These are phyloP conservation scores for Hypotaenidia philippensis DNA, from an alignment of 2,797 vertebrate genomes.

Conservation along the genomic window DNA sequence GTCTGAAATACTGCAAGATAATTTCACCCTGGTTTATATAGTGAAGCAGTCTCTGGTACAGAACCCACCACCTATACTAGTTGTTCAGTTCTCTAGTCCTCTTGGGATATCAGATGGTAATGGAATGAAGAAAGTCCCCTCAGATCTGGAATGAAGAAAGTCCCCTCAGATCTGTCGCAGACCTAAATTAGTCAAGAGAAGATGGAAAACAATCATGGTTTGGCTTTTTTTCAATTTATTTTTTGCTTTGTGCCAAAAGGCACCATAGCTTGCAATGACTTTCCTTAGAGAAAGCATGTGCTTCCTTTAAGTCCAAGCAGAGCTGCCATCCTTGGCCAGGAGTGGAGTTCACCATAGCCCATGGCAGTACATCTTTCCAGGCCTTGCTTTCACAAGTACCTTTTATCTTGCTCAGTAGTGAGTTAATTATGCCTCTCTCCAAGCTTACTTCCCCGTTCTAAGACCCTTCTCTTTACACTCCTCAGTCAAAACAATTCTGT, in stretches of 20 bases:
- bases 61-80: conserved; percentile 5
- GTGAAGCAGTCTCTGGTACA: neutral
- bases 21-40: conserved; percentile 62
- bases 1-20: conserved; percentile 70
- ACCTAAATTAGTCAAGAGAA: conserved; percentile 7
- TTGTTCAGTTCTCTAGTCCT: neutral
- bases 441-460: neutral
- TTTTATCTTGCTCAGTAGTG: neutral
- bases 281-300: neutral
- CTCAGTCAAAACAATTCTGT: neutral
- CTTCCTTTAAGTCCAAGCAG: neutral
- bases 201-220: neutral
- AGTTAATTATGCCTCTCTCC: neutral
- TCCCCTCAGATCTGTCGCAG: neutral
- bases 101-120: neutral
- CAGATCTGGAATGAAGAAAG: neutral
- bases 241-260: neutral
- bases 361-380: neutral
- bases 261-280: neutral
- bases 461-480: neutral
- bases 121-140: neutral
- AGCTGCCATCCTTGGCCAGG: neutral
- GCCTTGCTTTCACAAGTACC: neutral
- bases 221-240: neutral
- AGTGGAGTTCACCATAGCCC: neutral